phyloP scores from a whole-genome alignment of 2,888 invertebrate genomes.

The Psylliodes chrysocephalus region DNA sequence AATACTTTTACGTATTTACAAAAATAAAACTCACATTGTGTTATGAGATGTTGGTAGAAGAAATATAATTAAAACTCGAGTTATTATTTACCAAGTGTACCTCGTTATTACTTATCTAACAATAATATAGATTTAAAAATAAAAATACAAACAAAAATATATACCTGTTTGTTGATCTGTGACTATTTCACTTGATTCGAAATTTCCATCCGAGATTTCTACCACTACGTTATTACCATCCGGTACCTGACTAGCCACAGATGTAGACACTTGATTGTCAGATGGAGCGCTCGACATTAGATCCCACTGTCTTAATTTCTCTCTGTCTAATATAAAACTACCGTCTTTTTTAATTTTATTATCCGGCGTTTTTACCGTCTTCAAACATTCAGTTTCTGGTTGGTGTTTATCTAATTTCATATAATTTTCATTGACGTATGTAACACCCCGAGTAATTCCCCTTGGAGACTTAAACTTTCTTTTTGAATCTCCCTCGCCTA shows the following conservation, averaged over 20 bases:
- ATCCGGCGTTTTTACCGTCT: conserved; percentile 65
- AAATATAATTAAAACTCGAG: neutral
- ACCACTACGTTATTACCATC: conserved; percentile 58
- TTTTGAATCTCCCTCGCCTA: conserved; percentile 53
- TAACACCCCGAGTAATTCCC: conserved; percentile 74
- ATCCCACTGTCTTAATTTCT: conserved; percentile 89
- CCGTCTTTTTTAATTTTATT: conserved; percentile 56
- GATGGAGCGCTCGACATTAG: conserved; percentile 80
- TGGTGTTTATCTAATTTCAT: conserved; percentile 62
- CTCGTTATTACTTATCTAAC: too few relatives aligned
- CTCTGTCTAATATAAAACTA: conserved; percentile 75
- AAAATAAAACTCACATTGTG: too few relatives aligned
- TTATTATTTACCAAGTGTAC: neutral
- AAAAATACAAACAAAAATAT: conserved; percentile 43
- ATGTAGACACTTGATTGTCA: conserved; percentile 55
- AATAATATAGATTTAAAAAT: too few relatives aligned
- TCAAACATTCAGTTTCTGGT: conserved; percentile 62
- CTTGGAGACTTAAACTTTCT: conserved; percentile 55
- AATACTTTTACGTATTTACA: too few relatives aligned
- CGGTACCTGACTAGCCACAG: conserved; percentile 52
- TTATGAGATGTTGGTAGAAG: too few relatives aligned
- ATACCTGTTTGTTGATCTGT: conserved; percentile 60
- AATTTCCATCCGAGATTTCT: conserved; percentile 55
- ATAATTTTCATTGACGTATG: conserved; percentile 80
- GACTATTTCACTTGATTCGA: conserved; percentile 51